Evolutionary conservation across 2,888 invertebrate genomes (phyloP), one percentile per base, ranked within the genome.

Genomic region (Pyrochroa serraticornis): DNA sequence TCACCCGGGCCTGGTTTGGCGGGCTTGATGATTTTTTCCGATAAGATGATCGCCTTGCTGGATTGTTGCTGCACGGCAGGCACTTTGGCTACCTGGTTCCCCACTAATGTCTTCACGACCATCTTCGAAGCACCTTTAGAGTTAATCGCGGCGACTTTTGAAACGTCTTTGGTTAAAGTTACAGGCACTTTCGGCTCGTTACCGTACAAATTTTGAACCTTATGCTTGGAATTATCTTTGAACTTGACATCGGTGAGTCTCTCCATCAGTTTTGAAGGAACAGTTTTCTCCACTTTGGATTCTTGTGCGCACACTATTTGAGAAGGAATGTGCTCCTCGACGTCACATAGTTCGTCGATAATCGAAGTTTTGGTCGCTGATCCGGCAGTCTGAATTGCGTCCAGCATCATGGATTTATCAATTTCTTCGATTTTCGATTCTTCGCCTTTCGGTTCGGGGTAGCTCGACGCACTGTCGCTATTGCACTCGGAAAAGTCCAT

Each of bases 221-320:
- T 54, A 36, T 53, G 41, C 13, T 22, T 46, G 13, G 53, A 14
- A 45, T 12, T 36, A 34, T 42, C 41, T 47, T 43, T 56, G 8
- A 31, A 9, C 30, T 52, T 41, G 30, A 54, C 9, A 32, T 42
- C 41, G 35, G 84, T 84, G 62, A 85, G 75, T 52, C 85, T 83
- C 72, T 85, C 84, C 57, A 85, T 74, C 38, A 86, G 71, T 75
- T 84, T 85, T 0, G 84, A 82, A 2, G 83, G 80, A 5, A 80
- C 77, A n/a, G 79, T 78, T 33, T 63, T 62, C 36, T 50, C 53
- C 49, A 80, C 81, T 53, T 75, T 77, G 60, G 36, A 12, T 34
- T 48, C 33, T 22, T 36, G 45, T 22, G 56, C 51, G 33, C 53
- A 49, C 9, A 66, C 65, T 31, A 67, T 64, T 50, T 74, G 73